These are phyloP conservation scores for Odontophorus gujanensis DNA, from an alignment of 2,113 vertebrate genomes.

Conservation along the genomic window DNA sequence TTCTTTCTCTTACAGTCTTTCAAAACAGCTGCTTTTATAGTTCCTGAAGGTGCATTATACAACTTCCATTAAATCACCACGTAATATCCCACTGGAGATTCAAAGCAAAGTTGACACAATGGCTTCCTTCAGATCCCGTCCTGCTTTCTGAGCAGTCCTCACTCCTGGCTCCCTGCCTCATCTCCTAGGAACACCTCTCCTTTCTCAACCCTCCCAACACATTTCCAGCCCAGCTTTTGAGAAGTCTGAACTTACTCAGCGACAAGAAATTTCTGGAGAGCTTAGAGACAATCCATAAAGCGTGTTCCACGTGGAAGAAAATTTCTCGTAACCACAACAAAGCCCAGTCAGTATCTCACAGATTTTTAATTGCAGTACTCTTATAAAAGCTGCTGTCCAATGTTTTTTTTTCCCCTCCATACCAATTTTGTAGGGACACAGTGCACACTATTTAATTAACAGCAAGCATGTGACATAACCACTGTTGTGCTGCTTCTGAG, in stretches of 20 bases:
- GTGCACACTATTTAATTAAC: constrained; percentile 76
- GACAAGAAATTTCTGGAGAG: background rate
- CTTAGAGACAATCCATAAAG: background rate
- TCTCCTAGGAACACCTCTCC: background rate
- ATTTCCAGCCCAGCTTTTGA: background rate
- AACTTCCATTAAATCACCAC: background rate
- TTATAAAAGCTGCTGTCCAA: constrained; percentile 20
- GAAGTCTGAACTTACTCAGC: background rate
- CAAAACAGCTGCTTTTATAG: background rate
- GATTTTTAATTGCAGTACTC: constrained; percentile 45
- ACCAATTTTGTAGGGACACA: constrained; percentile 62
- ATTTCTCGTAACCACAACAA: background rate
- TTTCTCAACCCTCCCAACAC: background rate
- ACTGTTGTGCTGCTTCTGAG: constrained; percentile 54
- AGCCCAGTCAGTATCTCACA: constrained; percentile 7
- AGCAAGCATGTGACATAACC: constrained; percentile 58
- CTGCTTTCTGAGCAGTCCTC: background rate
- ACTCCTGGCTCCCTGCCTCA: background rate
- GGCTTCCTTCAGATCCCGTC: background rate
- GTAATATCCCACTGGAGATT: background rate
- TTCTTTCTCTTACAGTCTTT: background rate
- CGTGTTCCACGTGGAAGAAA: background rate
- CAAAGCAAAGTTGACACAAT: background rate
- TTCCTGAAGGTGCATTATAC: background rate
- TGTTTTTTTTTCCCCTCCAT: background rate